These are phyloP conservation scores for Stenopsyche tienmushanensis DNA, from an alignment of 1,140 invertebrate genomes.

Conservation along the genomic window DNA sequence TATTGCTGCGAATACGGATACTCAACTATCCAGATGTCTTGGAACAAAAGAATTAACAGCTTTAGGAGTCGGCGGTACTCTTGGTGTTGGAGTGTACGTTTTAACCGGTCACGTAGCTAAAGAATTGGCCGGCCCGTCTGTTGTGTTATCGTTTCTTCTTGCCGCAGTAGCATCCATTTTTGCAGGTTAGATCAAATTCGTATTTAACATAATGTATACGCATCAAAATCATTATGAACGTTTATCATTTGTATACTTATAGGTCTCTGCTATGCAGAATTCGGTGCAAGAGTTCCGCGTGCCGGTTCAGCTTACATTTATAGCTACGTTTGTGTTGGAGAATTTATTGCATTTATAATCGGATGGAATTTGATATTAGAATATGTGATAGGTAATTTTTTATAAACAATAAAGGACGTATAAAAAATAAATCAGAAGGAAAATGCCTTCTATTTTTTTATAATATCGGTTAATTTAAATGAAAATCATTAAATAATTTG, in stretches of 20 bases:
- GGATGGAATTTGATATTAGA: slow-evolving; percentile 91
- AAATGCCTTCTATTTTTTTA: no score
- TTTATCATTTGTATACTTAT: slow-evolving; percentile 43
- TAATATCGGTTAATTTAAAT: no score
- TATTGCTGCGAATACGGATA: slow-evolving; percentile 47
- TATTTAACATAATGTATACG: no score
- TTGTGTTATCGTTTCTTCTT: slow-evolving; percentile 65
- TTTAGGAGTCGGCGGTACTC: slow-evolving; percentile 65
- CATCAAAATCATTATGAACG: no score
- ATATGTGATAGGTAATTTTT: slow-evolving; percentile 78
- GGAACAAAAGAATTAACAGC: slow-evolving; percentile 78
- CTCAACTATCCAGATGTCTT: slow-evolving; percentile 72
- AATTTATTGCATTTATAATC: slow-evolving; percentile 74
- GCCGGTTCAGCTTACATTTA: slow-evolving; percentile 87
- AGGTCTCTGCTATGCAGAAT: slow-evolving; percentile 84
- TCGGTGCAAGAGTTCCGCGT: slow-evolving; percentile 81
- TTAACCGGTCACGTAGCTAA: slow-evolving; percentile 67
- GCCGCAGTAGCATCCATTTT: slow-evolving; percentile 70
- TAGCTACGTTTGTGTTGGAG: slow-evolving; percentile 85
- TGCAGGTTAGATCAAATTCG: slow-evolving; percentile 60
- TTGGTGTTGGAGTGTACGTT: slow-evolving; percentile 72
- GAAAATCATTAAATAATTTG: no score
- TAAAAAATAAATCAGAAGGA: no score
- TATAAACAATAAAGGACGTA: neutral
- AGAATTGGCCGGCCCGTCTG: slow-evolving; percentile 64